Conservation (phyloP, 2,113 vertebrate genomes). For the Pycnonotus jocosus region DNA sequence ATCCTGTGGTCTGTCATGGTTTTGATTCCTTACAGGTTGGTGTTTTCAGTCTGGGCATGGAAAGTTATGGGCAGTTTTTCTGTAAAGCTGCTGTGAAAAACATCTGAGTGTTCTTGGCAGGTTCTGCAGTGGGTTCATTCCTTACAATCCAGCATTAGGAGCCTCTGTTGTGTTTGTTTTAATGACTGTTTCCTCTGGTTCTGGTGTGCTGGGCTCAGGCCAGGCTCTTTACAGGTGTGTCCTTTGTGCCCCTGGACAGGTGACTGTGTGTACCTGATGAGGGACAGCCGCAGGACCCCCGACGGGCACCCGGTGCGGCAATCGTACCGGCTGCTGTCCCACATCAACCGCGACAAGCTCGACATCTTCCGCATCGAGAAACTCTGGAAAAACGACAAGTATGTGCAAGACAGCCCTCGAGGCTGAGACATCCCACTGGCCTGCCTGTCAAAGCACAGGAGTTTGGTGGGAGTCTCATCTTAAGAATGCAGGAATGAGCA, state of each 20-base stretch:
- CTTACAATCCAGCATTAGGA: fast-evolving
- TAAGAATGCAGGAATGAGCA: not conserved
- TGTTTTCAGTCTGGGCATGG: not conserved
- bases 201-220: not conserved
- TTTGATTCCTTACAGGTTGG: not conserved
- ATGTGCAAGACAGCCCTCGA: constrained; percentile 4
- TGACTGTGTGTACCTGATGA: constrained; percentile 97
- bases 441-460: not conserved
- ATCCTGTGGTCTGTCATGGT: not conserved
- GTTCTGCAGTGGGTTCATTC: fast-evolving
- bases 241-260: constrained; percentile 70
- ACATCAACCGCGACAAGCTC: constrained; percentile 93
- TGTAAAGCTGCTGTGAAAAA: not conserved
- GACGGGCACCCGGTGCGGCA: constrained; percentile 94
- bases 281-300: constrained; percentile 90
- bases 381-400: constrained; percentile 99
- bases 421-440: fast-evolving
- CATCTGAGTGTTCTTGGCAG: fast-evolving
- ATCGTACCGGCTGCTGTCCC: constrained; percentile 91
- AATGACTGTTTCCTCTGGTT: fast-evolving
- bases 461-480: not conserved
- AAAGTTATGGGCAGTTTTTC: not conserved
- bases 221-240: not conserved
- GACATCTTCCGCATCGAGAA: constrained; percentile 99
- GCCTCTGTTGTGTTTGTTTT: fast-evolving